Percentiles rank a stretch among this genome's conserved stretches.
Conservation (phyloP, 2,888 invertebrate species). For the Uloborus plumipes region DNA sequence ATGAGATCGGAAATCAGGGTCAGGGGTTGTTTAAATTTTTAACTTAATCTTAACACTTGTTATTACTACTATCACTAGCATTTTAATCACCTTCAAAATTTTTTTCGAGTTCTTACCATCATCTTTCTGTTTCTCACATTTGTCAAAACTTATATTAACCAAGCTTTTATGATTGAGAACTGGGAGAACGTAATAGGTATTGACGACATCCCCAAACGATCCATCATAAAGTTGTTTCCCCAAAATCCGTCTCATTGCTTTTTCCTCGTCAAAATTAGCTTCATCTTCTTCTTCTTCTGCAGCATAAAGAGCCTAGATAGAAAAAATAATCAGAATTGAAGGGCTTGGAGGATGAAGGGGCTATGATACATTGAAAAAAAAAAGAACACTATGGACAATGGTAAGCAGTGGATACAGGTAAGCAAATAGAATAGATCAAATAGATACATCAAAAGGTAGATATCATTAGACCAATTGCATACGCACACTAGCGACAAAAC, state of each 20-base stretch:
- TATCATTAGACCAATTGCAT: too few species aligned
- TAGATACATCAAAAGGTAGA: too few species aligned
- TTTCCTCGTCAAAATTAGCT: slow-evolving; percentile 26
- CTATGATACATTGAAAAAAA: too few species aligned
- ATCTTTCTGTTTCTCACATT: neutral
- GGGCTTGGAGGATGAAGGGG: too few species aligned
- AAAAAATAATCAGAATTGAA: neutral
- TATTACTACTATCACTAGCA: too few species aligned
- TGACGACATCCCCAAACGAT: slow-evolving; percentile 20
- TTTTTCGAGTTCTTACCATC: slow-evolving; percentile 13
- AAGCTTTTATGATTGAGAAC: slow-evolving; percentile 15
- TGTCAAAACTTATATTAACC: slow-evolving; percentile 14
- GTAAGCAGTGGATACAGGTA: too few species aligned
- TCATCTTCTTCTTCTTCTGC: slow-evolving; percentile 20
- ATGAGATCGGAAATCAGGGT: too few species aligned
- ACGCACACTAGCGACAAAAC: too few species aligned
- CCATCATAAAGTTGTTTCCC: slow-evolving; percentile 18
- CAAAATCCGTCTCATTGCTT: slow-evolving; percentile 23
- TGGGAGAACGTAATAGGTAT: slow-evolving; percentile 41
- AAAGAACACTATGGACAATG: too few species aligned
- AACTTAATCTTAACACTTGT: too few species aligned
- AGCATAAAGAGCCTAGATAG: slow-evolving; percentile 21
- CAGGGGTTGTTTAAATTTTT: too few species aligned
- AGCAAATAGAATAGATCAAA: too few species aligned
- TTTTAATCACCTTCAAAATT: neutral